These are phyloP conservation scores for Timema podura DNA, from an alignment of 2,888 invertebrate genomes.

Conservation along the genomic window DNA sequence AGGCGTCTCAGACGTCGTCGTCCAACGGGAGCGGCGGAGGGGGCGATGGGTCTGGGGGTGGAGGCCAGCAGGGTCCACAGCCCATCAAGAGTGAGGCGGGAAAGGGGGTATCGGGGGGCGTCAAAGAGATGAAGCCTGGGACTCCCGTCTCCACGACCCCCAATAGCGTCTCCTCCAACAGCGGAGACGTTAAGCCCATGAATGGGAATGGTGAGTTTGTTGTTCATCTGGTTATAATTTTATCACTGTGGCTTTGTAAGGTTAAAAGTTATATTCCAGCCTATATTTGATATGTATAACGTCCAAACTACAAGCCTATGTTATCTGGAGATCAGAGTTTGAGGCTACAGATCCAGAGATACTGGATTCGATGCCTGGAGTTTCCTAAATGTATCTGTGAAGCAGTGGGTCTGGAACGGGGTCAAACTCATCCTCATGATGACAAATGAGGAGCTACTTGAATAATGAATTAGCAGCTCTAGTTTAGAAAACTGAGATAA, in stretches of 20 bases:
- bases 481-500: too few relatives aligned
- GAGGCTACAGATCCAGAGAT: too few relatives aligned
- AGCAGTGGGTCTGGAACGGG: too few relatives aligned
- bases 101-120: constrained; percentile 32
- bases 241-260: not conserved
- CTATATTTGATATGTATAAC: not conserved
- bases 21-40: constrained; percentile 47
- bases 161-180: constrained; percentile 53
- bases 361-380: too few relatives aligned
- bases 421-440: too few relatives aligned
- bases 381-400: too few relatives aligned
- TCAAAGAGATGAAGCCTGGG: constrained; percentile 45
- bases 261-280: not conserved
- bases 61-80: constrained; percentile 38
- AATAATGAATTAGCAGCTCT: too few relatives aligned
- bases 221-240: not conserved
- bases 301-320: too few relatives aligned
- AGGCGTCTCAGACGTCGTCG: constrained; percentile 51
- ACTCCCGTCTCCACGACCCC: constrained; percentile 54
- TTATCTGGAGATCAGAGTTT: too few relatives aligned
- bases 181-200: constrained; percentile 60
- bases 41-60: constrained; percentile 38
- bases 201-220: constrained; percentile 55
- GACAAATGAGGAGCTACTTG: too few relatives aligned
- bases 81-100: constrained; percentile 35